Percentiles rank a stretch among this genome's conserved stretches.
Evolutionary conservation across 1,140 invertebrate genomes (phyloP).

Genomic region (Schlechtendalia chinensis): DNA sequence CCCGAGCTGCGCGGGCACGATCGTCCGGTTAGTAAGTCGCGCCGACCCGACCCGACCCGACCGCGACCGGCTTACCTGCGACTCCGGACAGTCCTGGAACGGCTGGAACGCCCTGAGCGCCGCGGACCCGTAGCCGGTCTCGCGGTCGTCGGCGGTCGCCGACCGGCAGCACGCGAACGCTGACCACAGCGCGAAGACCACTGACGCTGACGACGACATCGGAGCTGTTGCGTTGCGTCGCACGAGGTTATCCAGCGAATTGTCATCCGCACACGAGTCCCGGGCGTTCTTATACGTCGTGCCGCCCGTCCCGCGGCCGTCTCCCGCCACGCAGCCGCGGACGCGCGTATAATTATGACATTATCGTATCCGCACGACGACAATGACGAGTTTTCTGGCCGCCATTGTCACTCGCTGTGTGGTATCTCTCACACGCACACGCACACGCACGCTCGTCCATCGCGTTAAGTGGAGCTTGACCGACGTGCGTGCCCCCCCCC

Average conservation of each 20-base stretch:
- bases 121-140: conserved; percentile 54
- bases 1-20: conserved; percentile 60
- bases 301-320: not conserved
- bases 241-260: conserved; percentile 27
- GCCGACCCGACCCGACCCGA: not conserved
- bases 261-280: not conserved
- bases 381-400: conserved; percentile 17
- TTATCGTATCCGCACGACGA: not conserved
- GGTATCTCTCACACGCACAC: no score
- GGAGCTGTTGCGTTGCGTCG: no score
- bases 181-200: not conserved
- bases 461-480: conserved; percentile 50
- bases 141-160: not conserved
- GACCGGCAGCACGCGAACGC: not conserved
- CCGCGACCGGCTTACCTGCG: not conserved
- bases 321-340: not conserved
- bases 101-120: conserved; percentile 63
- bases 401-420: no score
- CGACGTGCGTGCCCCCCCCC: not conserved
- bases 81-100: conserved; percentile 68
- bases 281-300: conserved; percentile 29
- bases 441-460: no score
- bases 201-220: not conserved
- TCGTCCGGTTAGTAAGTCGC: not conserved
- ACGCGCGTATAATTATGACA: not conserved